Conservation (phyloP, 2,888 invertebrate genomes). For the Stenolophus ochropezus region DNA sequence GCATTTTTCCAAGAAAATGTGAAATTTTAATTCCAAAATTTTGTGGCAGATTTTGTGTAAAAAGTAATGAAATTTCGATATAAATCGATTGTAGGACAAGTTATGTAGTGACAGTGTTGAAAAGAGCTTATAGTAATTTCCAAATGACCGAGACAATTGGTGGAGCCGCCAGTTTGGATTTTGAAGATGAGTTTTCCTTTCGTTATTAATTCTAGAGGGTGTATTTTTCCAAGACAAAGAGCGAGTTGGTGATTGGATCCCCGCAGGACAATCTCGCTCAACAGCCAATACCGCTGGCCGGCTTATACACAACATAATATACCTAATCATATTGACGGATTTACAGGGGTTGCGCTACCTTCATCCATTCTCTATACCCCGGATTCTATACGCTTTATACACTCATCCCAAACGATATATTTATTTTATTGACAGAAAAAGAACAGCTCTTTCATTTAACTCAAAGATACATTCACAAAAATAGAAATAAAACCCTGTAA, state of each 20-base stretch:
- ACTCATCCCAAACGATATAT: not conserved
- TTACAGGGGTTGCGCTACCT: not conserved
- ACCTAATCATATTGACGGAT: not conserved
- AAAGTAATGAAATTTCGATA: too few species aligned
- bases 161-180: too few species aligned
- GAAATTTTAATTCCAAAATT: too few species aligned
- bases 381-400: not conserved
- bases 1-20: not conserved
- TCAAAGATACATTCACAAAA: too few species aligned
- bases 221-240: not conserved
- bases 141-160: too few species aligned
- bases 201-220: too few species aligned
- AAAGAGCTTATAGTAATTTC: too few species aligned
- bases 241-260: constrained; percentile 39
- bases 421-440: not conserved
- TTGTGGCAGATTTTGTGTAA: too few species aligned
- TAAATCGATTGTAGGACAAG: too few species aligned
- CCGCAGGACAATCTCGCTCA: constrained; percentile 38
- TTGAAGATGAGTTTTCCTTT: too few species aligned
- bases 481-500: too few species aligned
- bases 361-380: not conserved
- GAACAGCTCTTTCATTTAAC: not conserved
- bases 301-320: not conserved
- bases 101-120: too few species aligned
- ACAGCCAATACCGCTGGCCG: not conserved